Conservation (phyloP, 2,797 vertebrate genomes). For the Acanthornis magna region DNA sequence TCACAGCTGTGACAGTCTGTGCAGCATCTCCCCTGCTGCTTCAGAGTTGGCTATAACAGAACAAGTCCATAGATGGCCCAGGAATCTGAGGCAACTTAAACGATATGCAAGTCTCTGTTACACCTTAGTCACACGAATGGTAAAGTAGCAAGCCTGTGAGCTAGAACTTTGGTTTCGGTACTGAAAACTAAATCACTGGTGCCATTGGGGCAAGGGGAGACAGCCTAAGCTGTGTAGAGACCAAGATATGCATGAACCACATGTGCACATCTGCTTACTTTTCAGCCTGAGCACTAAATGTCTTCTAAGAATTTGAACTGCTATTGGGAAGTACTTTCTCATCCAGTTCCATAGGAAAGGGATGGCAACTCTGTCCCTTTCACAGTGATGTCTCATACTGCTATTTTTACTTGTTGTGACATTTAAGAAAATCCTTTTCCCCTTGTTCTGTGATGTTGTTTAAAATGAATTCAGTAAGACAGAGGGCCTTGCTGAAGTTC, state of each 20-base stretch:
- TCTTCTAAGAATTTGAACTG: neutral
- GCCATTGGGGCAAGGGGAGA: neutral
- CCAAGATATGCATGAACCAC: neutral
- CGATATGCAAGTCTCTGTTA: conserved; percentile 12
- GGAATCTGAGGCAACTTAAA: conserved; percentile 39
- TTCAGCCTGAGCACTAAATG: neutral
- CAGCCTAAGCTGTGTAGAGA: neutral
- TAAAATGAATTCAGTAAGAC: neutral
- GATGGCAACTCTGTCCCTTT: neutral
- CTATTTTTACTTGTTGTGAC: neutral
- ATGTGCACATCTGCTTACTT: neutral
- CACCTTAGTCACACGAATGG: conserved; percentile 59
- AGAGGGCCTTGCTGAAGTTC: neutral
- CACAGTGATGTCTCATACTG: neutral
- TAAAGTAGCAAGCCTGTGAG: conserved; percentile 42
- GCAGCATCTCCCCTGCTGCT: conserved; percentile 49
- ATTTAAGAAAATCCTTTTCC: neutral
- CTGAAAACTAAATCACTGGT: neutral
- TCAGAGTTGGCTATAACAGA: conserved; percentile 33
- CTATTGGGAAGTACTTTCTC: neutral
- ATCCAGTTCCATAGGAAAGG: neutral
- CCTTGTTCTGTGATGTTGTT: neutral
- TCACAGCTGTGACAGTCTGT: conserved; percentile 35
- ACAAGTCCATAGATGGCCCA: conserved; percentile 20
- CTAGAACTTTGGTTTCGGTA: conserved; percentile 6